These are phyloP conservation scores for Ceratitis capitata DNA, from an alignment of 1,140 invertebrate species.

Conservation along the genomic window DNA sequence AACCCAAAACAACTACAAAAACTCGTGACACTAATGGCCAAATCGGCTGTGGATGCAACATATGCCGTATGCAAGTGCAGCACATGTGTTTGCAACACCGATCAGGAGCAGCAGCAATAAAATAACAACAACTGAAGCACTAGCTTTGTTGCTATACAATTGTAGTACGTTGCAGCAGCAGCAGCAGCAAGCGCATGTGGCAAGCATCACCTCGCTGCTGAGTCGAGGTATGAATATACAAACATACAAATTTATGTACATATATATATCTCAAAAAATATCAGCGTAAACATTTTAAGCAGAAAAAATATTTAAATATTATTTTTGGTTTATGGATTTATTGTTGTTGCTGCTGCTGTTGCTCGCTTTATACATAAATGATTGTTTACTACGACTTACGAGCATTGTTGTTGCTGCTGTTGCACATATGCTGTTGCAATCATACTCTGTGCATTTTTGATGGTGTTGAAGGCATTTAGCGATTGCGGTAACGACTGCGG, in stretches of 20 bases:
- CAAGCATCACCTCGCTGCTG: not conserved
- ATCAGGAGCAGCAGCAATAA: not conserved
- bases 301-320: not conserved
- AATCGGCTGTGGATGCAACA: constrained; percentile 17
- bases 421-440: not conserved
- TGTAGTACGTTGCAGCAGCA: not conserved
- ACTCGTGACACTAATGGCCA: not conserved
- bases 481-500: not conserved
- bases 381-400: too few species aligned
- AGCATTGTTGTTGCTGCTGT: not conserved
- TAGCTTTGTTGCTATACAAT: not conserved
- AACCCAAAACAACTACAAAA: not conserved
- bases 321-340: constrained; percentile 23
- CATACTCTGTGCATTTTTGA: not conserved
- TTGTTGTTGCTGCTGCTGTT: not conserved
- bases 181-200: not conserved
- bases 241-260: too few species aligned
- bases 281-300: not conserved
- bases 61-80: constrained; percentile 14
- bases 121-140: too few species aligned
- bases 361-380: too few species aligned
- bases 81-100: not conserved
- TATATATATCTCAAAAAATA: not conserved
- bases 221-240: not conserved
- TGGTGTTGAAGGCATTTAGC: constrained; percentile 36